phyloP scores from a whole-genome alignment of 2,888 invertebrate genomes.

The Adineta ricciae region DNA sequence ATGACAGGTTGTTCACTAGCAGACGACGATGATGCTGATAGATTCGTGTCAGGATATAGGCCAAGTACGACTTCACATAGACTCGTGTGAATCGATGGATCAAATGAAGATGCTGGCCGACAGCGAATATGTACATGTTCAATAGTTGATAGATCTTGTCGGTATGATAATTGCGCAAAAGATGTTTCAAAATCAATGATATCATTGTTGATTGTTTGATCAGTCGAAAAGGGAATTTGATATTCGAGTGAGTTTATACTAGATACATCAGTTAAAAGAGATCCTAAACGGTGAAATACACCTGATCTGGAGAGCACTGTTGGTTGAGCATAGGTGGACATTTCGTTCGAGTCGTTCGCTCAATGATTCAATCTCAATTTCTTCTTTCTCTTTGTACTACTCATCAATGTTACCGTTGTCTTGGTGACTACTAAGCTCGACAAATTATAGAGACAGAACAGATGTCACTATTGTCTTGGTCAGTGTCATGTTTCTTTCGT shows the following conservation, averaged over 20 bases:
- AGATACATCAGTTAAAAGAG: neutral
- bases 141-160: neutral
- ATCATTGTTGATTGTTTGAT: neutral
- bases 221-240: neutral
- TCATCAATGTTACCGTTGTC: neutral
- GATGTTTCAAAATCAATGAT: neutral
- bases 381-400: neutral
- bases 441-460: neutral
- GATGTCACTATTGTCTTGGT: neutral
- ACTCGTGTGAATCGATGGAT: neutral
- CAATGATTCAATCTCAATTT: neutral
- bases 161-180: neutral
- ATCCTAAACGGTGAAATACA: neutral
- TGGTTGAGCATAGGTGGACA: neutral
- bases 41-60: neutral
- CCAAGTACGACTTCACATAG: neutral
- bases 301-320: neutral
- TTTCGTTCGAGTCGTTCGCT: neutral
- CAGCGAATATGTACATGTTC: slow-evolving; percentile 11
- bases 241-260: neutral
- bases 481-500: neutral
- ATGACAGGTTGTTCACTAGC: neutral
- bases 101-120: neutral
- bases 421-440: neutral
- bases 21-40: neutral